These are phyloP conservation scores for Enteromius viviparus DNA, from an alignment of 2,797 vertebrate species.

Conservation along the genomic window DNA sequence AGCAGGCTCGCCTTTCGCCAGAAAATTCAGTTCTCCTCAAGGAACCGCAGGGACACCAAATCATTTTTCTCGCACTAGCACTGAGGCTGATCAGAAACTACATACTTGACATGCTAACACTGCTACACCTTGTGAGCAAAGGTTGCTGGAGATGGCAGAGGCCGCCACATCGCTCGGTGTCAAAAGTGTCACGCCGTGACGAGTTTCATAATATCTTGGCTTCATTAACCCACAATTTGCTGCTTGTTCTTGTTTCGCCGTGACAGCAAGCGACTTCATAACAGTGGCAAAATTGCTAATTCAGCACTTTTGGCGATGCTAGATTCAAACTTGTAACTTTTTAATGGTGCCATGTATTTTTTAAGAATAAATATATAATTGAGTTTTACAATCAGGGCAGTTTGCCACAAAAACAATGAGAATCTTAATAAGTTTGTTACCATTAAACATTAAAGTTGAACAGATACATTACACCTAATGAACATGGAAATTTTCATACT, in stretches of 20 bases:
- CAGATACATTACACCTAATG: not conserved
- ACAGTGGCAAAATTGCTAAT: not conserved
- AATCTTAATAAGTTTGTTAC: not conserved
- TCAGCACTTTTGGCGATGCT: not conserved
- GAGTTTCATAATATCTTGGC: not conserved
- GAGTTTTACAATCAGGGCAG: not conserved
- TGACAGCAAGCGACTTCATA: not conserved
- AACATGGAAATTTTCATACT: not conserved
- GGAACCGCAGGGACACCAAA: slow-evolving; percentile 80
- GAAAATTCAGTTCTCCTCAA: slow-evolving; percentile 80
- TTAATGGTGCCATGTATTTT: not conserved
- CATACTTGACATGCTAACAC: slow-evolving; percentile 40
- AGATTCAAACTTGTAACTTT: not conserved
- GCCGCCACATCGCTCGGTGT: not conserved
- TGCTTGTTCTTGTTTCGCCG: not conserved
- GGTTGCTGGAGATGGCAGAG: not conserved
- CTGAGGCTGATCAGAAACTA: slow-evolving; percentile 69
- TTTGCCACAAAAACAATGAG: not conserved
- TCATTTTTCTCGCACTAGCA: slow-evolving; percentile 74
- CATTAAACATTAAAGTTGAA: not conserved
- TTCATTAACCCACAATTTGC: not conserved
- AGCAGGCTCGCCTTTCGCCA: slow-evolving; percentile 73
- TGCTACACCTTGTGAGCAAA: slow-evolving; percentile 35
- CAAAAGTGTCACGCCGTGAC: not conserved
- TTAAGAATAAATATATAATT: not conserved